Evolutionary conservation across 2,888 invertebrate genomes (phyloP), one percentile per base, ranked within the genome.

Genomic region (Dioctria rufipes): DNA sequence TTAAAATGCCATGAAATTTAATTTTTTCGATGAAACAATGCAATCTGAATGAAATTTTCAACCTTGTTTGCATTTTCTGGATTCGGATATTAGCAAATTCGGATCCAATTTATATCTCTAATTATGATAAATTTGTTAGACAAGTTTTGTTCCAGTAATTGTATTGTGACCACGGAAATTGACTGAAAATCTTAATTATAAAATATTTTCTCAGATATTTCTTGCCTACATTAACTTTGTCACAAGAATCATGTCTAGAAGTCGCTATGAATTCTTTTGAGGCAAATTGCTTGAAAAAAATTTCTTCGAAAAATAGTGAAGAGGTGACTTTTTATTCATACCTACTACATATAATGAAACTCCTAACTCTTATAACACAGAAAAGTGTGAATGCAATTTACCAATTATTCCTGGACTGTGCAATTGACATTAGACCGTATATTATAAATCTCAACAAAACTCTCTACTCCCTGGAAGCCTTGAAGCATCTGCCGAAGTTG

Each of bases 361-460:
- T 63, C 2, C 40, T 39, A 63, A 39, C 25, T 8, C 4, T 71
- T 39, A 25, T 71, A 51, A 13, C 25, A n/a, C 8, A 73, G 73
- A 73, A 40, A 73, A 73, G 39, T 42, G 25, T 58, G 9, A 8
- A n/a, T 3, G 40, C 25, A 2, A 73, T 73, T 13, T 58, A 73
- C 43, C 8, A 73, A 13, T n/a, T 40, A 2, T 73, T 40, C 25
- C 37, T 73, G n/a, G 73, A 73, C 6, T 73, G 73, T 42, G 39
- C 58, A 5, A 13, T 39, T 5, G 54, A 73, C 40, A 54, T 73
- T 39, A 42, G 40, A 9, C 60, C 73, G 2, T 73, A 73, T 11
- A 73, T 73, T 25, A 8, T 73, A 43, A 73, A 73, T 42, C 60
- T 73, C 4, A 73, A 73, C 13, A 42, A n/a, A 42, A 60, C 73